Evolutionary conservation across 2,113 vertebrate genomes (phyloP), one percentile per base, ranked within the genome.

Genomic region (Cervus canadensis): DNA sequence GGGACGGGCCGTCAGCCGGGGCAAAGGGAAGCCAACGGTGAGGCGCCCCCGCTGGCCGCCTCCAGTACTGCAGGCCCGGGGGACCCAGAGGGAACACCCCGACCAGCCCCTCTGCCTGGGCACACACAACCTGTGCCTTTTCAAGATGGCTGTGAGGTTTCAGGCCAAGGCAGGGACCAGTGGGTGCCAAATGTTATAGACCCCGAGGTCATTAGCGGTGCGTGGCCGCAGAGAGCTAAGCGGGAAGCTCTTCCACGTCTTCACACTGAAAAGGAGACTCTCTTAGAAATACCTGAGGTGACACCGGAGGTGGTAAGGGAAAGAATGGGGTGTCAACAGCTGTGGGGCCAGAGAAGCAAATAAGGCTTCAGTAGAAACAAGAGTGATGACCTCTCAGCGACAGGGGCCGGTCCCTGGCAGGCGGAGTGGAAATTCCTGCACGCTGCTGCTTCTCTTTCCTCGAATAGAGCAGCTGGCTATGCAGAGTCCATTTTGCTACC

Each of bases 11-110:
- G 21, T 7, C 28, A 28, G 19, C 26, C 0, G 3, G 6, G 30
- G 5, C 2, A 25, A 1, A 30, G 2, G 11, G 26, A 6, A 4
- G 8, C 14, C 10, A 21, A 7, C 7, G 87, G 21, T 0, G 10
- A 79, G 89, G 26, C 11, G 10, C 17, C 40, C 81, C 91, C 48
- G 7, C 60, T 54, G 57, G 50, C 25, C 17, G 14, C 71, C 56
- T 52, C 33, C 19, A 45, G 26, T 5, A 50, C 4, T 11, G 8
- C 28, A 62, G 36, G 19, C 7, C 21, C 26, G 8, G 21, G 2
- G 45, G 26, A 40, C 94, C 36, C 5, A 33, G n/a, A 11, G 12
- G 43, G 91, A 60, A 56, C 9, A 5, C 33, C 43, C 10, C 12
- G 25, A 3, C 30, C 15, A 25, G 48, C 81, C 28, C 13, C 2